These are phyloP conservation scores for Silurus lanzhouensis DNA, from an alignment of 2,797 vertebrate genomes.

Conservation along the genomic window DNA sequence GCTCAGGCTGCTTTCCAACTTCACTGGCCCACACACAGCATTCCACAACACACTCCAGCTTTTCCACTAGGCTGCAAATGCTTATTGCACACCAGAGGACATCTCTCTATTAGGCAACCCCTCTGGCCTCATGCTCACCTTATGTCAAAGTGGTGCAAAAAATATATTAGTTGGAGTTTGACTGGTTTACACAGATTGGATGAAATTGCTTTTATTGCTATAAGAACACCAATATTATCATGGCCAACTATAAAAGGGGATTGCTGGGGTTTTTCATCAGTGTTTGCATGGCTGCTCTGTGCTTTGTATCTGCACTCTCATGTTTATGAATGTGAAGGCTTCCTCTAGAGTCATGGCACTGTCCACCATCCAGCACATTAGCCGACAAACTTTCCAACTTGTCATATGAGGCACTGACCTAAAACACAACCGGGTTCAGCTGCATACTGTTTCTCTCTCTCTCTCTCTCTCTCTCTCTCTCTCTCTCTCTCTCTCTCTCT, in stretches of 20 bases:
- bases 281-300: slow-evolving; percentile 32
- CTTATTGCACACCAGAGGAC: slow-evolving; percentile 39
- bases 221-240: slow-evolving; percentile 54
- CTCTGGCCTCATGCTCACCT: background rate
- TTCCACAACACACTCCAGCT: slow-evolving; percentile 35
- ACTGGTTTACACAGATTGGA: slow-evolving; percentile 56
- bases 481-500: background rate
- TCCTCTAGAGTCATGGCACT: slow-evolving; percentile 40
- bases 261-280: slow-evolving; percentile 27
- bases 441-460: slow-evolving; percentile 35
- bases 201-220: slow-evolving; percentile 56
- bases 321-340: slow-evolving; percentile 49
- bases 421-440: slow-evolving; percentile 54
- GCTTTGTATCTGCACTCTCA: background rate
- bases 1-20: slow-evolving; percentile 51
- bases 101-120: slow-evolving; percentile 18
- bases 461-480: slow-evolving; percentile 18
- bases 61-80: slow-evolving; percentile 30
- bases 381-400: slow-evolving; percentile 57
- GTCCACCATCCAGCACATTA: slow-evolving; percentile 56
- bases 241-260: slow-evolving; percentile 42
- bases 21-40: slow-evolving; percentile 44
- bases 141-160: slow-evolving; percentile 37
- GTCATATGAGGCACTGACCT: slow-evolving; percentile 58
- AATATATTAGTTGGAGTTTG: slow-evolving; percentile 51